Percentiles rank a stretch among this genome's conserved stretches.
phyloP scores from a whole-genome alignment of 1,140 invertebrate genomes.

The Lamellibrachia luymesi region DNA sequence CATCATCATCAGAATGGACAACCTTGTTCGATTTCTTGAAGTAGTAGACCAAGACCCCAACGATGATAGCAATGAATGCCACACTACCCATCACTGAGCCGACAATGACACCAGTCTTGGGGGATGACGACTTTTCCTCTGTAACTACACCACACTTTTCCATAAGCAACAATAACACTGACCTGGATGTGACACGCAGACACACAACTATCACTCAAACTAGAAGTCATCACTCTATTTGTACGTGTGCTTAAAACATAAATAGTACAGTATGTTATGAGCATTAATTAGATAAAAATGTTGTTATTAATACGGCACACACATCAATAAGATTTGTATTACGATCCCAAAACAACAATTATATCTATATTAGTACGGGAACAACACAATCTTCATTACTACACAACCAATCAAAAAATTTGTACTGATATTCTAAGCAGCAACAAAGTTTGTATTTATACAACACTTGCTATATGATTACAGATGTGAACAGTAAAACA shows the following conservation, averaged over 20 bases:
- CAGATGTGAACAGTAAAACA: not conserved
- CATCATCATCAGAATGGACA: no score
- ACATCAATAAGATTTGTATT: no score
- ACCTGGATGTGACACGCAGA: no score
- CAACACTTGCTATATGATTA: no score
- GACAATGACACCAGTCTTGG: not conserved
- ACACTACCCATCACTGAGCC: not conserved
- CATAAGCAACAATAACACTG: no score
- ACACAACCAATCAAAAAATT: no score
- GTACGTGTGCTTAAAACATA: not conserved
- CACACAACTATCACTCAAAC: not conserved
- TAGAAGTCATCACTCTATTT: not conserved
- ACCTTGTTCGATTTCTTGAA: not conserved
- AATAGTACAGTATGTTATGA: not conserved
- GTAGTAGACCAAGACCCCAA: not conserved
- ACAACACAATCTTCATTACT: no score
- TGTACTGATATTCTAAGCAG: no score
- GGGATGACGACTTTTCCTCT: not conserved
- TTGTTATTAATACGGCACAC: not conserved
- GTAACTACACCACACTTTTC: not conserved
- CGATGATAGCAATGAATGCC: not conserved
- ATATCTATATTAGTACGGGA: no score
- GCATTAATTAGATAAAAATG: not conserved
- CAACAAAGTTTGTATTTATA: no score
- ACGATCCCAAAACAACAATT: no score